Evolutionary conservation across 2,797 vertebrate species (phyloP), one percentile per base, ranked within the genome.

Genomic region (Anabacerthia variegaticeps): DNA sequence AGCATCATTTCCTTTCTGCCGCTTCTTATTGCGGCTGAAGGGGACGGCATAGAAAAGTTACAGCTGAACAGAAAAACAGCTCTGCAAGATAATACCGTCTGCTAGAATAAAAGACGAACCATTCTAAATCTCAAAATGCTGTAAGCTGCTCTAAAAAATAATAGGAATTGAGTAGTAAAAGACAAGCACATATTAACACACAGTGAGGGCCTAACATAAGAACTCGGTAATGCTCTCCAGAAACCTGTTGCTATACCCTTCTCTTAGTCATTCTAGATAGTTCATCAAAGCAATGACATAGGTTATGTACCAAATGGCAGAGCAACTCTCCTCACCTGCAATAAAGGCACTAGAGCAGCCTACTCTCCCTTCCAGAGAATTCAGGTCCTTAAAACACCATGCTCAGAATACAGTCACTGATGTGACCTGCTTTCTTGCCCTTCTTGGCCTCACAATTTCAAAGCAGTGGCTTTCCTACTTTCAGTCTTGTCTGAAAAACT

Each of bases 1-100:
- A 93, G 44, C 14, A 32, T 92, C 65, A 92, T 88, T 93, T 92
- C 32, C 81, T 85, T 88, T 86, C 91, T 82, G 52, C n/a, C 83
- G 75, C 24, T 66, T 90, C 71, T 93, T 68, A 92, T 17, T 87
- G 62, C 86, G 89, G 63, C 22, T 88, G 55, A 94, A 93, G 71
- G 88, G 63, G 61, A 78, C 59, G 28, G 41, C 44, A 92, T 41
- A 69, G 28, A 56, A 69, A 56, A 82, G 34, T 51, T 77, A 68
- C 1, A 93, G 59, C n/a, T 92, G 54, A 93, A 72, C 3, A 72
- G 41, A 37, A 88, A 84, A 52, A 73, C 26, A 82, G 36, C 32
- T 84, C 54, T 69, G 28, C 21, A 85, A 83, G 77, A 81, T 63
- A 95, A 86, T 21, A 68, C 10, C n/a, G 87, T 28, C 9, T 17